Conservation (phyloP, 2,888 invertebrate species). For the Dendrolimus pini region DNA sequence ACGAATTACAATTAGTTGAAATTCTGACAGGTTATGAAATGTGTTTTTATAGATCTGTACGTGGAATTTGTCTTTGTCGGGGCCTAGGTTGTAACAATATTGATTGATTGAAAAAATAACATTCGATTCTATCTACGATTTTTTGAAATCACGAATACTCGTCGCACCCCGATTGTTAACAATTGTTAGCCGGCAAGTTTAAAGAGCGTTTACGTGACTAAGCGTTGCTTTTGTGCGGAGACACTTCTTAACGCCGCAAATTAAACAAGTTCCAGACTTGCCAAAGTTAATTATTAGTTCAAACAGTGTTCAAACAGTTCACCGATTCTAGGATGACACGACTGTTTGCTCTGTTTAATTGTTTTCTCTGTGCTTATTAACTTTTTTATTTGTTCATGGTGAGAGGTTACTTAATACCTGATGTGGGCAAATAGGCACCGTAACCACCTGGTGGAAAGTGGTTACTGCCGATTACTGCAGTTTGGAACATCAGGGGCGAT, state of each 20-base stretch:
- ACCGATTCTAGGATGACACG: background rate
- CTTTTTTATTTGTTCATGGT: background rate
- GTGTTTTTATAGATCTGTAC: no score
- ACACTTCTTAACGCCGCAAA: constrained; percentile 59
- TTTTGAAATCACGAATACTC: constrained; percentile 1
- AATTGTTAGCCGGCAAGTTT: constrained; percentile 38
- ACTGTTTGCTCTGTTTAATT: background rate
- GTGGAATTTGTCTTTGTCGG: no score
- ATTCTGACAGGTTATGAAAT: no score
- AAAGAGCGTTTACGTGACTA: constrained; percentile 70
- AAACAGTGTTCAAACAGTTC: constrained; percentile 28
- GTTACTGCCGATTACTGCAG: no score
- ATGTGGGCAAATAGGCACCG: no score
- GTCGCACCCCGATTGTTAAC: constrained; percentile 14
- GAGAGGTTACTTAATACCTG: background rate
- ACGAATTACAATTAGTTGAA: no score
- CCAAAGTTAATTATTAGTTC: constrained; percentile 63
- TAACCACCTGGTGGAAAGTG: no score
- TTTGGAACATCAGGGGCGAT: no score
- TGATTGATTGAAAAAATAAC: no score
- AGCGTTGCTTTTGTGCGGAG: constrained; percentile 36
- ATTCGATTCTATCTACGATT: no score
- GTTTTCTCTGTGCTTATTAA: background rate
- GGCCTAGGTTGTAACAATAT: no score
- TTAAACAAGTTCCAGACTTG: constrained; percentile 61